Conservation (phyloP, 1,140 invertebrate genomes). For the Ridgeia piscesae region DNA sequence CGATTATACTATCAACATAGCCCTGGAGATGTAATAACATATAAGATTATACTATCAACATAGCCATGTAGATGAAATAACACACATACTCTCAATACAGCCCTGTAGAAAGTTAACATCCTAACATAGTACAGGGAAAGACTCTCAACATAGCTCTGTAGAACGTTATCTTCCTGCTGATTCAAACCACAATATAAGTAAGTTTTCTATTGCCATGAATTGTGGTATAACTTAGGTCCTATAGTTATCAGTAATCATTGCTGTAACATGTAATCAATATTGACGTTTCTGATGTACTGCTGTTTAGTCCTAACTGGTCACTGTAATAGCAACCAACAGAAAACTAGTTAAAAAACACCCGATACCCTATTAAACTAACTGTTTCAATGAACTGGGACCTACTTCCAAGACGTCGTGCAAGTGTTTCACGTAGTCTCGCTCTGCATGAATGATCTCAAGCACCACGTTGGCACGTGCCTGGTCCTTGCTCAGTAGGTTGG, state of each 20-base stretch:
- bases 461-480: constrained; percentile 74
- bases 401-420: constrained; percentile 73
- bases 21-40: no score
- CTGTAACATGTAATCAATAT: not conserved
- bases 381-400: not conserved
- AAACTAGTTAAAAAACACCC: not conserved
- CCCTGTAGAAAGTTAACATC: not conserved
- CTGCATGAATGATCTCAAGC: constrained; percentile 76
- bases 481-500: constrained; percentile 61
- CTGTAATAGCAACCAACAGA: no score
- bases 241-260: not conserved
- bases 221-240: not conserved
- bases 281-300: not conserved
- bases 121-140: no score
- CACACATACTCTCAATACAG: no score
- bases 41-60: no score
- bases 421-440: constrained; percentile 80
- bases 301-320: no score
- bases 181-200: not conserved
- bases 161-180: not conserved
- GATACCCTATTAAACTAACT: not conserved
- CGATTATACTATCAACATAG: no score
- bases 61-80: constrained; percentile 54
- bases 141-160: no score
- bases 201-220: not conserved